Base-by-base conservation (phyloP, 2,113 vertebrate species). In the Hemiscyllium ocellatum region DNA sequence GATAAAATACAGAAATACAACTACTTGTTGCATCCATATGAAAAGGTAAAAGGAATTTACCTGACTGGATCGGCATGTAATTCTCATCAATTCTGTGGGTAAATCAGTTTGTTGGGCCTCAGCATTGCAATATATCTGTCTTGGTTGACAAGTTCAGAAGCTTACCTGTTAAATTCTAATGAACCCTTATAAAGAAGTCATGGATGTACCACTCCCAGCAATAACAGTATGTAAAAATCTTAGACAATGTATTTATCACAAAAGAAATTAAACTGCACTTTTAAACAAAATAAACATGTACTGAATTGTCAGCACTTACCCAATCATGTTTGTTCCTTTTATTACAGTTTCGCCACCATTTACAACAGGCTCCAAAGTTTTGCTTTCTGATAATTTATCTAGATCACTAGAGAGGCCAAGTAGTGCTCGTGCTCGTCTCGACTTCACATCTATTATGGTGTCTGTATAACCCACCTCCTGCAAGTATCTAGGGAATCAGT, bases 381-480 rank as follows among this genome's bases (percentile, higher is more conserved):
- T 98, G 87, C 33, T 91, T 96, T 98, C 98, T 33, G 97, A 97
- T n/a, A 98, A 97, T 96, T 97, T 97, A 66, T 98, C 98, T 95
- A 97, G 97, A 96, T 97, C 98, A 97, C 98, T 98, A 0, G 98
- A 97, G 96, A 99, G 97, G 65, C 99, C 99, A 96, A 99, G 96
- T 96, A 99, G 97, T n/a, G 98, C 98, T 93, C 98, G 97, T 26
- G 99, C 98, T 87, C 98, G 97, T 97, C 99, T 99, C 72, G 99
- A 99, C 96, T 99, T 99, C 96, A 99, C 99, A 97, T 99, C 99
- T 97, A 99, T 66, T 97, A 99, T 98, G 0, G 99, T 98, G 97
- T 99, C 99, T 0, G 98, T 99, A 97, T 99, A 99, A 50, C 99
- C 99, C 65, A 99, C 99, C 97, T 99, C 99, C 97, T 99, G 98